phyloP scores from a whole-genome alignment of 2,113 vertebrate species.

The Actenoides hombroni region DNA sequence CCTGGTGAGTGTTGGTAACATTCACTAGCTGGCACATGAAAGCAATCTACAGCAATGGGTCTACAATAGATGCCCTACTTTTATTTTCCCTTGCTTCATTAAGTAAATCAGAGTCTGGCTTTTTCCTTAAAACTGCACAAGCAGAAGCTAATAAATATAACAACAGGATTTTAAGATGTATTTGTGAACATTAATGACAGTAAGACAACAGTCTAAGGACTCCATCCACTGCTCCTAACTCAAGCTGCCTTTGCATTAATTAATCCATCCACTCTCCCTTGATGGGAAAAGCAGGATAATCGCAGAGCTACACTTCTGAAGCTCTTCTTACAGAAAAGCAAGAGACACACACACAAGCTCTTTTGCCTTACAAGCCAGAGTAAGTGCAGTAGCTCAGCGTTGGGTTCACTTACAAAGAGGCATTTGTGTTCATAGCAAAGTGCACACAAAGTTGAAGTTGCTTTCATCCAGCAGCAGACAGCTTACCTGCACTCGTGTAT shows the following conservation, averaged over 20 bases:
- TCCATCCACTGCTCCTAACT: background rate
- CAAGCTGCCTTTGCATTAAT: background rate
- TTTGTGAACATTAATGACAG: background rate
- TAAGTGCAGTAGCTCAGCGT: fast-evolving
- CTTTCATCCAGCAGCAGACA: background rate
- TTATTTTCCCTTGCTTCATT: background rate
- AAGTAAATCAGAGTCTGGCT: background rate
- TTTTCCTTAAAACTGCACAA: background rate
- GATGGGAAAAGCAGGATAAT: background rate
- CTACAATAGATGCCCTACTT: background rate
- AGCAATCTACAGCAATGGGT: background rate
- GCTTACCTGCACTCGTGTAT: slow-evolving; percentile 79
- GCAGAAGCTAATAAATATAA: background rate
- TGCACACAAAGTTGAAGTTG: background rate
- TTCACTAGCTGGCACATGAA: background rate
- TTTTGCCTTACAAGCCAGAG: background rate
- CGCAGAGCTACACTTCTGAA: background rate
- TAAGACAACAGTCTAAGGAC: background rate
- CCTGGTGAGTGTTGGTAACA: background rate
- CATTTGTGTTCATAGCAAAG: background rate
- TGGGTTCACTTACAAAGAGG: background rate
- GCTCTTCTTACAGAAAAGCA: background rate
- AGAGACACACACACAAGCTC: background rate
- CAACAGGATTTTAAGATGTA: background rate
- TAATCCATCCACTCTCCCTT: background rate